Base-by-base conservation (phyloP, 2,888 invertebrate species). In the Ormyrus pomaceus region DNA sequence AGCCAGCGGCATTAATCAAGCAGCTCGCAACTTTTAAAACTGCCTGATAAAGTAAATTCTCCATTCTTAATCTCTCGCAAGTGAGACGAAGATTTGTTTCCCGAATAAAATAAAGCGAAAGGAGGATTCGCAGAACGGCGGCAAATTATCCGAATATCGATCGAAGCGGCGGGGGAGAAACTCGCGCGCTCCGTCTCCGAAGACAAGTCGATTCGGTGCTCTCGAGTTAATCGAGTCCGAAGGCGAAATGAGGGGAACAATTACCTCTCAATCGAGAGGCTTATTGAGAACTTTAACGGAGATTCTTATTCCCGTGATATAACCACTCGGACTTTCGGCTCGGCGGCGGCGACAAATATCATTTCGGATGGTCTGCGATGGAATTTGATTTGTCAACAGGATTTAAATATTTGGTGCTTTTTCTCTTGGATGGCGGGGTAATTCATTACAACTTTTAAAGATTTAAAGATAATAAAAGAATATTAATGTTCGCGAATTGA, bases 191-290 rank as follows among this genome's bases (percentile, higher is more conserved):
- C 9, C 9, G 65, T 65, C 55, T 79, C 58, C 59, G 56, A 64
- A 69, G 50, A 65, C 46, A 65, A 80, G 69, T 73, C 10, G 19
- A 65, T 51, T 71, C 46, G 58, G 34, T 58, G 59, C 64, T 59
- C 56, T 51, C 51, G 19, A 53, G 61, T 76, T 80, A 80, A 80
- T 80, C 65, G 61, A 72, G 71, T 77, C 62, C 6, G 50, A 69
- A 53, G 34, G 53, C 58, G 56, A 68, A 77, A 73, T 68, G 58
- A 77, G 64, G 53, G 9, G 72, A 72, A 77, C 68, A 76, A 80
- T 76, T 62, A 73, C 61, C 66, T 75, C 58, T 80, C 50, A 13
- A 80, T 66, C 71, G 66, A 65, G 45, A 55, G 46, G 59, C 46
- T 70, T 65, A 66, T 64, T 45, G 10, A 65, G 58, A 77, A 61